These are phyloP conservation scores for Herminia tarsipennalis DNA, from an alignment of 2,888 invertebrate species.

Conservation along the genomic window DNA sequence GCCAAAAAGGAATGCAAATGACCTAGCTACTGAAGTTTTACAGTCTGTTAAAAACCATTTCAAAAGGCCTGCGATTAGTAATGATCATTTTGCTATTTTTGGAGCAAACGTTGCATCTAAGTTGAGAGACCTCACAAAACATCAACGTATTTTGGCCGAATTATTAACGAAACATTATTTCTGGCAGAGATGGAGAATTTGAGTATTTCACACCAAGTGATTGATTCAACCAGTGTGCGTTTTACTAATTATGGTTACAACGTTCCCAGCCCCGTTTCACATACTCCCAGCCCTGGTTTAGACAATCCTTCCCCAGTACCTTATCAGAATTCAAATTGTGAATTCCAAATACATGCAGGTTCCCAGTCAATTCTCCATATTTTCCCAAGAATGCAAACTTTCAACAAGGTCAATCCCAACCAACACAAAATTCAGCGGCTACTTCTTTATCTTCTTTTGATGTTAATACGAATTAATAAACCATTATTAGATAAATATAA, in stretches of 20 bases:
- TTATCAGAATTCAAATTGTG: too few relatives aligned
- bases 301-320: too few relatives aligned
- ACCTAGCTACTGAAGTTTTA: neutral
- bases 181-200: constrained; percentile 17
- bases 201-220: constrained; percentile 4
- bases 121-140: constrained; percentile 13
- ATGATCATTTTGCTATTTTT: constrained; percentile 14
- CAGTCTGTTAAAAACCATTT: neutral
- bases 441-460: too few relatives aligned
- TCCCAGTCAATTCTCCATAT: too few relatives aligned
- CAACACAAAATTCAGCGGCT: too few relatives aligned
- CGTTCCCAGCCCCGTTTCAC: neutral
- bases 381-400: too few relatives aligned
- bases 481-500: too few relatives aligned
- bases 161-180: constrained; percentile 16
- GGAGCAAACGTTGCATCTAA: constrained; percentile 18
- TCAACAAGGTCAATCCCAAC: too few relatives aligned
- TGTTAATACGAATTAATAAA: too few relatives aligned
- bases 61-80: constrained; percentile 7
- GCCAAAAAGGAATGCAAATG: neutral
- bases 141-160: constrained; percentile 17
- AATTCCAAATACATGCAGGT: too few relatives aligned
- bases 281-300: neutral
- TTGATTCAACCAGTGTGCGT: neutral
- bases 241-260: neutral